These are phyloP conservation scores for Cromileptes altivelis DNA, from an alignment of 2,113 vertebrate species.

Conservation along the genomic window DNA sequence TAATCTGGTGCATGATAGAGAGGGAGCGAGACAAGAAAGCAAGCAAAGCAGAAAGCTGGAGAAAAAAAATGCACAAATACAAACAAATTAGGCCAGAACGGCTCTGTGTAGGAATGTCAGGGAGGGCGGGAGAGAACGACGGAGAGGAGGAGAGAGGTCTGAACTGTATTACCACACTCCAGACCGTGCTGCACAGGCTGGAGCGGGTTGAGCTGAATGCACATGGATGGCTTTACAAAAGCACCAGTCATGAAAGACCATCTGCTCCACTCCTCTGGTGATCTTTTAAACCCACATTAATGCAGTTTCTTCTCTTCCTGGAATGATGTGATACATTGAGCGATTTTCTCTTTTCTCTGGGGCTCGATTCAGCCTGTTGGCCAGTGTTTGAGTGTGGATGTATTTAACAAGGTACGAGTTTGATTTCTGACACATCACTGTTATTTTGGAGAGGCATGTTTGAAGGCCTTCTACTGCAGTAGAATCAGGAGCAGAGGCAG, in stretches of 20 bases:
- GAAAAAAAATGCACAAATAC: slow-evolving; percentile 70
- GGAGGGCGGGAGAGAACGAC: slow-evolving; percentile 50
- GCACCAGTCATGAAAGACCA: slow-evolving; percentile 71
- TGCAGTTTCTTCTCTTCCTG: slow-evolving; percentile 45
- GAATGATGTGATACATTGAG: slow-evolving; percentile 51
- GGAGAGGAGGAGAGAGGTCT: slow-evolving; percentile 57
- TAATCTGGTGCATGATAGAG: slow-evolving; percentile 66
- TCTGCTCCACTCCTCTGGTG: slow-evolving; percentile 73
- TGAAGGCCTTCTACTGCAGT: slow-evolving; percentile 38
- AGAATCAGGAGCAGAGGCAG: slow-evolving; percentile 32
- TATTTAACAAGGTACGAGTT: slow-evolving; percentile 61
- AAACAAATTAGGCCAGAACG: slow-evolving; percentile 73
- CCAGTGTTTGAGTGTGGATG: slow-evolving; percentile 48
- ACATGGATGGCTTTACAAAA: slow-evolving; percentile 71
- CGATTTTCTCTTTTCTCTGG: slow-evolving; percentile 40
- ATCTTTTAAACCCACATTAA: slow-evolving; percentile 72
- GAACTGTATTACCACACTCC: slow-evolving; percentile 62
- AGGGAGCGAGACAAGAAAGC: slow-evolving; percentile 45
- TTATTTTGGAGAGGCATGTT: slow-evolving; percentile 32
- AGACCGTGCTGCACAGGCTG: slow-evolving; percentile 62
- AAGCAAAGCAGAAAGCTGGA: slow-evolving; percentile 42
- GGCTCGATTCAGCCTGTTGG: slow-evolving; percentile 45
- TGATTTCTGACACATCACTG: slow-evolving; percentile 43
- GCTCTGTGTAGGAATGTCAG: slow-evolving; percentile 68
- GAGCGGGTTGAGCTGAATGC: slow-evolving; percentile 54